phyloP scores from a whole-genome alignment of 2,797 vertebrate genomes.

The Rhynchonycteris naso region DNA sequence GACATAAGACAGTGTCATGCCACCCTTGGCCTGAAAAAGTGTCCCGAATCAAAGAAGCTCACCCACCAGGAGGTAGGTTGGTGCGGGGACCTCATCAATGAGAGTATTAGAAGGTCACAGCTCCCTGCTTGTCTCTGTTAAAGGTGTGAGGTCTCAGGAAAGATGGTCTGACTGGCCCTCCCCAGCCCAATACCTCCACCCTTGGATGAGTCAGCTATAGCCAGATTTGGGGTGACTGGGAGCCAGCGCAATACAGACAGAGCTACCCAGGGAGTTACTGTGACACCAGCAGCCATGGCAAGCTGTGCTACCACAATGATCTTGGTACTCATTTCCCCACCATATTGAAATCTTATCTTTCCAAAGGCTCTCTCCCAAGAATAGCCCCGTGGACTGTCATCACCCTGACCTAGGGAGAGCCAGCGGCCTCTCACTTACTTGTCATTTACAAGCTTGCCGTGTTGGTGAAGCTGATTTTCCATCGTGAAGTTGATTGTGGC shows the following conservation, averaged over 20 bases:
- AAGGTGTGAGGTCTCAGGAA: neutral
- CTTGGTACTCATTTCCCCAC: neutral
- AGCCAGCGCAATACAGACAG: neutral
- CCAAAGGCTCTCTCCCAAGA: neutral
- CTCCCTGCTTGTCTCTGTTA: neutral
- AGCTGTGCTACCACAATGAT: neutral
- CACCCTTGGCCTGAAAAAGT: neutral
- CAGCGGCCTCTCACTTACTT: conserved; percentile 86
- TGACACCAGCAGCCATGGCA: neutral
- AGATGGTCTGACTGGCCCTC: neutral
- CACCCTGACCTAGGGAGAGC: neutral
- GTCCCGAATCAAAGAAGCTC: neutral
- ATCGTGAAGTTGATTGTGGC: conserved; percentile 98
- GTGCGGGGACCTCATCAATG: neutral
- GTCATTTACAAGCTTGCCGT: conserved; percentile 94
- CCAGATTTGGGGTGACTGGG: fast-evolving
- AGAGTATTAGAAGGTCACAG: neutral
- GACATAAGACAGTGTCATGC: neutral
- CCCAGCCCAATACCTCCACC: neutral
- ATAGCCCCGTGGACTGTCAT: neutral
- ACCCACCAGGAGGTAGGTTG: too few relatives aligned
- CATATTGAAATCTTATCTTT: neutral
- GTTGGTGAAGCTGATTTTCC: conserved; percentile 96
- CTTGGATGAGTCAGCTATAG: neutral
- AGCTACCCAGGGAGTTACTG: fast-evolving